Conservation (phyloP, 2,888 invertebrate species). For the Trilocha varians region DNA sequence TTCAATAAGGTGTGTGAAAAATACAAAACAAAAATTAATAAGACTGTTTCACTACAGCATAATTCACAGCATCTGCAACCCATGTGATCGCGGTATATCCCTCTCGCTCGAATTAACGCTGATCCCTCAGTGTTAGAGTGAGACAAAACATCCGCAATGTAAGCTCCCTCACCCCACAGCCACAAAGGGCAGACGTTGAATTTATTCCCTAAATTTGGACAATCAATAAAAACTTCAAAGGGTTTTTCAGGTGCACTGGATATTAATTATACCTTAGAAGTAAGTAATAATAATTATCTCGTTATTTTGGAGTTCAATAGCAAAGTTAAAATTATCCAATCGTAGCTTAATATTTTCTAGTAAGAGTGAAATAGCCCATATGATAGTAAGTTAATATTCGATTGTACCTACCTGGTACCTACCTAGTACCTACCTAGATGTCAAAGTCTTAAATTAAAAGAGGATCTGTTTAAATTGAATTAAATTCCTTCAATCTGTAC, state of each 20-base stretch:
- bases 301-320: too few relatives aligned
- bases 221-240: conserved; percentile 60
- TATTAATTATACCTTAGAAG: not conserved
- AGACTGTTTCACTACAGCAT: conserved; percentile 26
- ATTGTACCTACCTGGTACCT: too few relatives aligned
- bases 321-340: too few relatives aligned
- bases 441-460: too few relatives aligned
- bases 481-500: too few relatives aligned
- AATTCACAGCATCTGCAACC: conserved; percentile 52
- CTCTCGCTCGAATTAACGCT: conserved; percentile 31
- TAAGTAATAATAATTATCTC: not conserved
- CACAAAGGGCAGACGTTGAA: conserved; percentile 27
- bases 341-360: too few relatives aligned
- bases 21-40: conserved; percentile 3
- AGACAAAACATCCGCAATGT: conserved; percentile 38
- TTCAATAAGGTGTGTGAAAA: too few relatives aligned
- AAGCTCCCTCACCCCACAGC: conserved; percentile 47
- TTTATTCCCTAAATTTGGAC: conserved; percentile 34
- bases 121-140: conserved; percentile 19
- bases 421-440: too few relatives aligned
- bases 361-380: too few relatives aligned
- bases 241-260: too few relatives aligned
- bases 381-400: too few relatives aligned
- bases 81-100: conserved; percentile 50
- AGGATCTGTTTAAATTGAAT: too few relatives aligned